Percentiles rank a stretch among this genome's conserved stretches.
phyloP scores from a whole-genome alignment of 2,888 invertebrate species.

The Tetanocera ferruginea region DNA sequence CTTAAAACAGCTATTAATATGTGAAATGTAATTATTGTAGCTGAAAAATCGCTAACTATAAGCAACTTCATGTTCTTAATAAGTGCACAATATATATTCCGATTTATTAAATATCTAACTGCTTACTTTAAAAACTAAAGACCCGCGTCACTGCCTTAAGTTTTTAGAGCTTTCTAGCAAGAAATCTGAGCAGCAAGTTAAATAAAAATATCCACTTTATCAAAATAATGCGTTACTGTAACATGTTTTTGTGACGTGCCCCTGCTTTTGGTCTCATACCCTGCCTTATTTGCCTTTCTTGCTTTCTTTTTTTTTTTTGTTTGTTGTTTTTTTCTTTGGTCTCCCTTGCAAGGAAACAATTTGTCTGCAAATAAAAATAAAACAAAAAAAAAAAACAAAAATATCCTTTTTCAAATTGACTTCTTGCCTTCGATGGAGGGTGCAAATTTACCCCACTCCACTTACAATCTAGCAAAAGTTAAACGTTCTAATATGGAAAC shows the following conservation, averaged over 20 bases:
- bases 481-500: constrained; percentile 52
- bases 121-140: too few relatives aligned
- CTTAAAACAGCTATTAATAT: too few relatives aligned
- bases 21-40: too few relatives aligned
- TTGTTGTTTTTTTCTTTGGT: constrained; percentile 19
- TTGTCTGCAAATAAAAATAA: constrained; percentile 5
- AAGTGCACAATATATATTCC: too few relatives aligned
- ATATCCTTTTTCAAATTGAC: constrained; percentile 60
- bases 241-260: constrained; percentile 66
- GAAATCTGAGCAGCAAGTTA: too few relatives aligned
- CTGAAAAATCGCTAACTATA: too few relatives aligned
- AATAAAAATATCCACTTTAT: constrained; percentile 22
- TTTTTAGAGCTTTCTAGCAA: too few relatives aligned
- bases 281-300: not conserved
- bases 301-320: constrained; percentile 19
- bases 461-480: constrained; percentile 13
- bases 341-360: constrained; percentile 16
- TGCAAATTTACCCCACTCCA: constrained; percentile 40
- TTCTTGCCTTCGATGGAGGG: constrained; percentile 59
- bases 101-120: too few relatives aligned
- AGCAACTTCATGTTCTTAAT: too few relatives aligned
- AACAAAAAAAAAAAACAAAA: constrained; percentile 9
- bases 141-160: too few relatives aligned
- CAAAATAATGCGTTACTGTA: constrained; percentile 49
- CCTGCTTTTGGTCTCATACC: constrained; percentile 40